These are phyloP conservation scores for Zaprionus ornatus DNA, from an alignment of 1,140 invertebrate genomes.

Conservation along the genomic window DNA sequence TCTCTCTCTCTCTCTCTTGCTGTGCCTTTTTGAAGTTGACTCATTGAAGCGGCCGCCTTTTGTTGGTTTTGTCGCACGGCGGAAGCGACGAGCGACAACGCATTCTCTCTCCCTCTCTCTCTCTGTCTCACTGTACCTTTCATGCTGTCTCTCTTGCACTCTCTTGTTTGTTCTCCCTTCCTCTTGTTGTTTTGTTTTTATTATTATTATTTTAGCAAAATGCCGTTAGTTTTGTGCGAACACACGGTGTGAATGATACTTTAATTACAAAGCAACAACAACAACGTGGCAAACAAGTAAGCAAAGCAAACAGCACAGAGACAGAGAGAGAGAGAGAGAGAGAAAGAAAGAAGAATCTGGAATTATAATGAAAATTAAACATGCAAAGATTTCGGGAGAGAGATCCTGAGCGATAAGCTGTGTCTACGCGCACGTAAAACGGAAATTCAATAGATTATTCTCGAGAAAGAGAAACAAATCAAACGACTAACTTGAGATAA, in stretches of 20 bases:
- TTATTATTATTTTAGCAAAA: constrained; percentile 78
- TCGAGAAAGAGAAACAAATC: neutral
- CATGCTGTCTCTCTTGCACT: no score
- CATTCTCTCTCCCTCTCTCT: constrained; percentile 30
- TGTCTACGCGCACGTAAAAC: neutral
- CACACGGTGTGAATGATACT: constrained; percentile 80
- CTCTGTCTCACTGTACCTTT: neutral
- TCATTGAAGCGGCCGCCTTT: constrained; percentile 51
- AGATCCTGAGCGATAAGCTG: constrained; percentile 24
- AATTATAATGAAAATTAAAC: constrained; percentile 50
- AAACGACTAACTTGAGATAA: neutral
- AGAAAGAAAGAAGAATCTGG: constrained; percentile 14
- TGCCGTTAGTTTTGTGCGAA: constrained; percentile 75
- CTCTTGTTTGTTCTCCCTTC: neutral
- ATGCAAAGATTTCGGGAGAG: constrained; percentile 27
- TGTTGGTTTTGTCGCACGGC: constrained; percentile 53
- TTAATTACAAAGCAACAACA: constrained; percentile 58
- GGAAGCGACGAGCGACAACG: constrained; percentile 69
- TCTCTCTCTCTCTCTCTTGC: neutral
- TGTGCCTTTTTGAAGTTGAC: constrained; percentile 9
- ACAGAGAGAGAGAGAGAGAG: neutral
- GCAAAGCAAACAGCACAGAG: neutral
- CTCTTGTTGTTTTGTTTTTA: constrained; percentile 28
- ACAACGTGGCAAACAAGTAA: constrained; percentile 9
- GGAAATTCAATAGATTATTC: constrained; percentile 23